These are phyloP conservation scores for Callaeas wilsoni DNA, from an alignment of 2,113 vertebrate species.

Conservation along the genomic window DNA sequence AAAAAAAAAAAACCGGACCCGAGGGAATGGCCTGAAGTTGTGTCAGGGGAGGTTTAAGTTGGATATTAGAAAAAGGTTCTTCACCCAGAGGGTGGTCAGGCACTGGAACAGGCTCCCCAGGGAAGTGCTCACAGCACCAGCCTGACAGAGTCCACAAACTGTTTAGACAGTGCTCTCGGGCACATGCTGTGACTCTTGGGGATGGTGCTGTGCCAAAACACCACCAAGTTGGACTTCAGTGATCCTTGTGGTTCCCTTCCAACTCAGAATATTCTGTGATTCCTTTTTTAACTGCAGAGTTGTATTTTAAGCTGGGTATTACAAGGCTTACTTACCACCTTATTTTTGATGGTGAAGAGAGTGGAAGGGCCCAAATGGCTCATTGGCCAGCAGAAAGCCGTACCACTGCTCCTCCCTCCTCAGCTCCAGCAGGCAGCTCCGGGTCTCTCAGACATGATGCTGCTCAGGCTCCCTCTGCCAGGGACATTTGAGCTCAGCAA, in stretches of 20 bases:
- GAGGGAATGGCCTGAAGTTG: accelerated
- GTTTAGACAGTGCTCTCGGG: not conserved
- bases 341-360: conserved; percentile 39
- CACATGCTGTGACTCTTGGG: not conserved
- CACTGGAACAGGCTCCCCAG: not conserved
- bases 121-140: not conserved
- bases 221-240: not conserved
- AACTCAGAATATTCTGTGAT: not conserved
- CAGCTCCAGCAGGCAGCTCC: not conserved
- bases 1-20: accelerated
- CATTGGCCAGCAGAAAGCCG: not conserved
- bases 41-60: not conserved
- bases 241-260: not conserved
- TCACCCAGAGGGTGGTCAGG: accelerated
- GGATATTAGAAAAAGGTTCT: not conserved
- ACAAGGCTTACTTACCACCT: conserved; percentile 19
- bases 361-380: not conserved
- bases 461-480: not conserved
- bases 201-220: not conserved
- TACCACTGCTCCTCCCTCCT: not conserved
- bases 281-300: not conserved
- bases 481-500: not conserved
- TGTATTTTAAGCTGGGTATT: conserved; percentile 31
- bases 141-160: accelerated
- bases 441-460: accelerated